A percentile compares a stretch with the other conserved stretches of the same genome.
Conservation (phyloP, 2,113 vertebrate species). For the Cavia porcellus region DNA sequence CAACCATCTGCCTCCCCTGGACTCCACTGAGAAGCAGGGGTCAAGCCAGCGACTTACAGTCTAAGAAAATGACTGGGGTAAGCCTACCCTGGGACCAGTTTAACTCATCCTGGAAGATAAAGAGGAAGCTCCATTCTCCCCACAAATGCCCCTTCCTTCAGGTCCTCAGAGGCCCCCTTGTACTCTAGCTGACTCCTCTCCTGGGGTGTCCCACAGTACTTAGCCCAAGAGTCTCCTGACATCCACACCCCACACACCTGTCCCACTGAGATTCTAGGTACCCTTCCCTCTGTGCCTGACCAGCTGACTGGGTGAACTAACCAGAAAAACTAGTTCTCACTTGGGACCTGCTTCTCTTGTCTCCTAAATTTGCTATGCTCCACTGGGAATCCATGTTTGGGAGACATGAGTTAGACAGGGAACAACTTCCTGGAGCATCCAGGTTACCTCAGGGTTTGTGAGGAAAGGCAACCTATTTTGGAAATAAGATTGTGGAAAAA, state of each 20-base stretch:
- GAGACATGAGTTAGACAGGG: not conserved
- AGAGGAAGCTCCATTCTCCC: not conserved
- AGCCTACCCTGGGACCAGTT: not conserved
- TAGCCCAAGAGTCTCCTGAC: not conserved
- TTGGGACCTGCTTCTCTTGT: not conserved
- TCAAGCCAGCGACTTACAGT: not conserved
- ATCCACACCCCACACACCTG: not conserved
- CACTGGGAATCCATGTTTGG: not conserved
- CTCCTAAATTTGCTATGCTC: not conserved
- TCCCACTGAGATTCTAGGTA: not conserved
- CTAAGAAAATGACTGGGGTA: not conserved
- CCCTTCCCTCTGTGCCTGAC: not conserved
- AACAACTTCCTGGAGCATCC: not conserved
- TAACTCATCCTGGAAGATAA: not conserved
- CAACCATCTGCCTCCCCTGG: not conserved
- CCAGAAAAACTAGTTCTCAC: slow-evolving; percentile 33
- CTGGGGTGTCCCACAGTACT: not conserved
- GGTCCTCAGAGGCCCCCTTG: not conserved
- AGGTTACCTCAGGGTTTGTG: not conserved
- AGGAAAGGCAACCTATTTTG: not conserved
- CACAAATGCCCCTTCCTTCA: too few relatives aligned
- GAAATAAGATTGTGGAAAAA: slow-evolving; percentile 3
- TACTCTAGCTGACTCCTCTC: not conserved
- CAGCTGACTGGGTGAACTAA: slow-evolving; percentile 20
- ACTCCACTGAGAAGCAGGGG: not conserved